Evolutionary conservation across 2,888 invertebrate genomes (phyloP).

Genomic region (Cyclophora albipunctata): DNA sequence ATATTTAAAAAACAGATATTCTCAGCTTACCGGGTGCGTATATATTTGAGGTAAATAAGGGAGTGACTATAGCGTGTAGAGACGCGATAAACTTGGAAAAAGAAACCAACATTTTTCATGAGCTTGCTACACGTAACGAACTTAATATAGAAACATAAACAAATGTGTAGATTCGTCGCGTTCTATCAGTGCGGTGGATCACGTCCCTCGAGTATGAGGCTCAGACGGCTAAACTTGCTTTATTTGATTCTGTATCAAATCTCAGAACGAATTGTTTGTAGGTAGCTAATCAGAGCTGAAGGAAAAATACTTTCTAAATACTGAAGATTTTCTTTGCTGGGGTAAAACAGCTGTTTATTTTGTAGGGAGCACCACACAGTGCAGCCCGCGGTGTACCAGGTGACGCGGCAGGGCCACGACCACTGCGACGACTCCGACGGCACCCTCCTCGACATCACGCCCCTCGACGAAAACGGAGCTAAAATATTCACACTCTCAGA

Average conservation of each 20-base stretch:
- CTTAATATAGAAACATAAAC: conserved; percentile 12
- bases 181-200: not conserved
- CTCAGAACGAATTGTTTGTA: no score
- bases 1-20: no score
- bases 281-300: no score
- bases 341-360: conserved; percentile 4
- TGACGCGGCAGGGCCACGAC: conserved; percentile 81
- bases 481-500: conserved; percentile 83
- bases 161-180: conserved; percentile 12
- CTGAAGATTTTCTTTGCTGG: no score
- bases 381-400: conserved; percentile 80
- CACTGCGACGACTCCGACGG: conserved; percentile 83
- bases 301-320: no score
- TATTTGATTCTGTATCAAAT: no score
- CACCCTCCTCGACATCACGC: conserved; percentile 80
- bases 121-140: conserved; percentile 14
- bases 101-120: conserved; percentile 19
- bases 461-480: conserved; percentile 77
- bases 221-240: no score
- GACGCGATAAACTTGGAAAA: conserved; percentile 15
- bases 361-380: conserved; percentile 72
- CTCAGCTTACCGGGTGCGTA: no score
- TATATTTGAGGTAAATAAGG: no score
- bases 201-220: no score
- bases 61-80: conserved; percentile 14